A percentile compares a stretch with the other conserved stretches of the same genome.
Evolutionary conservation across 1,140 invertebrate species (phyloP).

Genomic region (Macrostomum lignano): DNA sequence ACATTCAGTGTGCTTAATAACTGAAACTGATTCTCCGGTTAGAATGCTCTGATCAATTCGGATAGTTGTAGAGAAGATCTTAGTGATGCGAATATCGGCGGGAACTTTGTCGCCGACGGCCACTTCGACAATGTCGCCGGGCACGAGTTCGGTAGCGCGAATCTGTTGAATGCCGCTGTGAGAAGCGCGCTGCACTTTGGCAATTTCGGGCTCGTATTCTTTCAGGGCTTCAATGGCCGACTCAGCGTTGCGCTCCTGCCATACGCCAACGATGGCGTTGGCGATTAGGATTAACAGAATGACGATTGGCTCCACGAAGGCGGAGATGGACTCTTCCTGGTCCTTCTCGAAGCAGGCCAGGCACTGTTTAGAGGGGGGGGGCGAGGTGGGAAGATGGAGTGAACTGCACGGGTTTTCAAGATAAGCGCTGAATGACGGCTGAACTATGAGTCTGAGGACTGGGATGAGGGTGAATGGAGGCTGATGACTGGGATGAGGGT

Average conservation of each 20-base stretch:
- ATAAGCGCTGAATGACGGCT: too few relatives aligned
- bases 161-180: constrained; percentile 88
- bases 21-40: constrained; percentile 84
- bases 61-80: constrained; percentile 86
- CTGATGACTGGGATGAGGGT: too few relatives aligned
- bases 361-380: too few relatives aligned
- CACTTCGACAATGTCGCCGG: constrained; percentile 79
- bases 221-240: constrained; percentile 98
- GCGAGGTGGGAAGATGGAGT: too few relatives aligned
- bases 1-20: constrained; percentile 91
- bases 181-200: constrained; percentile 74
- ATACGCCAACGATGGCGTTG: constrained; percentile 96
- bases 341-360: constrained; percentile 4
- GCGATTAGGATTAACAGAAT: constrained; percentile 98
- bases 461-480: too few relatives aligned
- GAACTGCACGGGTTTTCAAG: too few relatives aligned
- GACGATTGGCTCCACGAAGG: constrained; percentile 98
- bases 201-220: constrained; percentile 99
- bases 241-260: constrained; percentile 99
- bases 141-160: constrained; percentile 80
- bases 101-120: constrained; percentile 97
- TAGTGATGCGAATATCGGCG: constrained; percentile 79
- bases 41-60: constrained; percentile 97
- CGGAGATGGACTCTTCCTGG: constrained; percentile 43
- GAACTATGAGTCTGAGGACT: too few relatives aligned